Evolutionary conservation across 2,113 vertebrate genomes (phyloP), one percentile per base, ranked within the genome.

Genomic region (Saimiri boliviensis): DNA sequence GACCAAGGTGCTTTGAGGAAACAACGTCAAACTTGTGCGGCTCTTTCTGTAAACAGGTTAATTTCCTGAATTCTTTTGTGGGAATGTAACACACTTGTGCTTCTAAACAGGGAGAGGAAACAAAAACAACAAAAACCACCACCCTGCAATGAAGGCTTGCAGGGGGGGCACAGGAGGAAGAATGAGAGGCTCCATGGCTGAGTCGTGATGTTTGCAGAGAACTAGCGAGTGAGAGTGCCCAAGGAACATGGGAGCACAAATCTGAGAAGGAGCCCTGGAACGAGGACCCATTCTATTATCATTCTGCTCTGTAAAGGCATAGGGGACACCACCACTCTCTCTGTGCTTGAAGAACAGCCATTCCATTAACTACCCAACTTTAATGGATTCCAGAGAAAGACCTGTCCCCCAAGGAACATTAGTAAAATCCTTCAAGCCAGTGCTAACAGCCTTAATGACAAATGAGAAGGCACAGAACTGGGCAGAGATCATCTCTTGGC

Each of bases 401-500:
- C 89, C 87, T 91, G 94, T 95, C 92, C 93, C 87, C 93, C 92
- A 95, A 63, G 84, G 77, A 96, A 71, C 23, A 76, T 45, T 42
- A 80, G 47, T 94, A 94, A 49, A 76, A 89, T 96, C 60, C 93
- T 89, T 63, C 60, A 4, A 89, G 79, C 8, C 20, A 91, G 83
- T 42, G 52, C 76, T 17, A 0, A 30, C 87, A 91, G 25, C 20
- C 9, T 49, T 45, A 60, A 95, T 85, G 81, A 73, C 37, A 37
- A 58, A 8, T 0, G 73, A 94, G 91, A 94, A 63, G 40, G 79
- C 63, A 86, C 76, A 94, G 35, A 82, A 86, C 0, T 7, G 14
- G 74, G 88, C 70, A n/a, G 81, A 91, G 79, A 89, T 82, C 76
- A 19, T 86, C 95, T 58, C 1, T 13, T 83, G 91, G 93, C 89